Evolutionary conservation across 30 jellyfish, hydroid and myxozoan species (phyloP), one percentile per base, ranked within the genome.

Genomic region (Hydractinia echinata): DNA sequence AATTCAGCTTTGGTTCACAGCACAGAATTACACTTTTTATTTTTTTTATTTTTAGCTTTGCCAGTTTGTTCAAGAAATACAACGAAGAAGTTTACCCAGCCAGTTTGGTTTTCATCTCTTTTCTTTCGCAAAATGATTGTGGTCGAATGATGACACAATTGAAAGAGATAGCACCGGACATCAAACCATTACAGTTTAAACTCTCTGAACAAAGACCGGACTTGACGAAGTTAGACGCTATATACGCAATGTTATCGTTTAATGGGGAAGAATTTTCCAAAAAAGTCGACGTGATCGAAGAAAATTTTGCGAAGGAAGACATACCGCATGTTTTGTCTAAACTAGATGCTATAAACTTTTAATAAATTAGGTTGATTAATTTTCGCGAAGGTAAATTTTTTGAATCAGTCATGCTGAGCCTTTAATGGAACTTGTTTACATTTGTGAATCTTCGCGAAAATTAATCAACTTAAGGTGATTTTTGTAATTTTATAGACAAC

Each of bases 61-160:
- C 86, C 18, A 49, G 55, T 73, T 62, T 84, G 76, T 84, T 84
- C 82, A 58, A 62, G 39, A 76, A 66, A 62, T 84, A 84, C 72
- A 62, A 84, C 68, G 50, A 84, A 11, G 93, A 84, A 18, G 93
- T 84, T 39, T 84, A 61, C 39, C 87, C 83, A 4, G 93, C 87
- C 58, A 49, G 54, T 15, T 60, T 84, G 87, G 93, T 84, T 51
- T 84, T 84, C 77, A 74, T 84, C 51, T 84, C 93, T 55, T 76
- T 84, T 54, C 4, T 71, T 7, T 5, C 66, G 50, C 60, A 62
- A 6, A 60, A 7, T 4, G 8, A 61, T 0, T 44, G 30, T 16
- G 74, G 77, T 44, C 55, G 4, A n/a, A 77, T 76, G 86, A 66
- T 84, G 21, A 52, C 66, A 4, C 53, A 67, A 5, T 58, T 85